Percentiles rank a stretch among this genome's conserved stretches.
phyloP scores from a whole-genome alignment of 2,888 invertebrate species.

The Pollenia amentaria region DNA sequence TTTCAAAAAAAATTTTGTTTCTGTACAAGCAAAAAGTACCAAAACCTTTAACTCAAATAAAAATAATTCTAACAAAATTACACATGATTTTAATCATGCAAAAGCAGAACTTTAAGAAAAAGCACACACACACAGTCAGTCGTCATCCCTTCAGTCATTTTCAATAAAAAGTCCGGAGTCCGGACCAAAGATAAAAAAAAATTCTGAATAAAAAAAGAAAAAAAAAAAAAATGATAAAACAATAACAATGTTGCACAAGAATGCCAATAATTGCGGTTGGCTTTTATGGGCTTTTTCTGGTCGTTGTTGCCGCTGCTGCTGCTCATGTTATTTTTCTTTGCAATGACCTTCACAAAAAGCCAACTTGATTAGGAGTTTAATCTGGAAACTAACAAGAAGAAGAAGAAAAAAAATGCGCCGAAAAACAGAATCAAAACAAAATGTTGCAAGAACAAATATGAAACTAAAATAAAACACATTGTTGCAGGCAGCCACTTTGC shows the following conservation, averaged over 20 bases:
- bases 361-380: slow-evolving; percentile 66
- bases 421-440: slow-evolving; percentile 53
- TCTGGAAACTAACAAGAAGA: slow-evolving; percentile 32
- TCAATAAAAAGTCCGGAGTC: not conserved
- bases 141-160: not conserved
- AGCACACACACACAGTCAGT: not conserved
- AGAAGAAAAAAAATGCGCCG: slow-evolving; percentile 10
- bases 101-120: not conserved
- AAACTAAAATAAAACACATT: slow-evolving; percentile 40
- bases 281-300: slow-evolving; percentile 33
- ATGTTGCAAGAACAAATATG: not conserved
- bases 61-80: slow-evolving; percentile 33
- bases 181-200: no score
- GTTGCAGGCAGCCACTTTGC: slow-evolving; percentile 13
- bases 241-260: slow-evolving; percentile 55
- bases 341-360: slow-evolving; percentile 73
- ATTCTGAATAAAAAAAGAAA: slow-evolving; percentile 18
- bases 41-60: not conserved
- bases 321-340: slow-evolving; percentile 41
- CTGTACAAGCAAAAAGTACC: not conserved
- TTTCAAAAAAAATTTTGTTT: not conserved
- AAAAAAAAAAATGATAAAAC: not conserved
- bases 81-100: slow-evolving; percentile 8
- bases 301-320: not conserved
- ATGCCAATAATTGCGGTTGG: slow-evolving; percentile 64